A percentile compares a stretch with the other conserved stretches of the same genome.
Conservation (phyloP, 2,888 invertebrate species). For the Cryptocheilus praepositus region DNA sequence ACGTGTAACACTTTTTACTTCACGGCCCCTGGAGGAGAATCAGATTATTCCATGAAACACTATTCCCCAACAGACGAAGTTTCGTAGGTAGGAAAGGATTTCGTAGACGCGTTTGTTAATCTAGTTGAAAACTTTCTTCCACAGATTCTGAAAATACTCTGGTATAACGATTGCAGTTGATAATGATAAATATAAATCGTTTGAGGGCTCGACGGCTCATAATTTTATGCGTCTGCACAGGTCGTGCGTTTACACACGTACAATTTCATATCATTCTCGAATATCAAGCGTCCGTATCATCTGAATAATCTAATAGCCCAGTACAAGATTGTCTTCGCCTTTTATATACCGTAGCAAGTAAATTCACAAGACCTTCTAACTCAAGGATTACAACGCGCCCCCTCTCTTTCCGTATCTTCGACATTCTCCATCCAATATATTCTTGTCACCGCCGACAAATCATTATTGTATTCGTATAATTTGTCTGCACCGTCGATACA, state of each 20-base stretch:
- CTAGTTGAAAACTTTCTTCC: no score
- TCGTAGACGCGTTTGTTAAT: neutral
- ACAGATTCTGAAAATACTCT: no score
- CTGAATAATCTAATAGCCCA: neutral
- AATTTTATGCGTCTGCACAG: no score
- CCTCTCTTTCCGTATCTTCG: slow-evolving; percentile 5
- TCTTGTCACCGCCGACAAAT: neutral
- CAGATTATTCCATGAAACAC: no score
- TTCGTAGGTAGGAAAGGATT: neutral
- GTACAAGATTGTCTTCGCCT: slow-evolving; percentile 6
- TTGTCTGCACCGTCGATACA: no score
- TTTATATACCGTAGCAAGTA: slow-evolving; percentile 16
- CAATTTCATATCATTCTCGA: neutral
- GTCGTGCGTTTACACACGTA: no score
- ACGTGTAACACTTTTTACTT: no score
- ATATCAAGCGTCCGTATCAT: neutral
- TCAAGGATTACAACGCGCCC: slow-evolving; percentile 24
- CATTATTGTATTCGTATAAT: no score
- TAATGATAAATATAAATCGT: no score
- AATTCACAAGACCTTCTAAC: slow-evolving; percentile 33
- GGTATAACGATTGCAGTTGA: no score
- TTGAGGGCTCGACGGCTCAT: no score
- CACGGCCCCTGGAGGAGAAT: no score
- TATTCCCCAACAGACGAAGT: neutral
- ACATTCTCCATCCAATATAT: neutral